A percentile compares a stretch with the other conserved stretches of the same genome.
Evolutionary conservation across 1,140 invertebrate genomes (phyloP).

Genomic region (Caenorhabditis tropicalis): DNA sequence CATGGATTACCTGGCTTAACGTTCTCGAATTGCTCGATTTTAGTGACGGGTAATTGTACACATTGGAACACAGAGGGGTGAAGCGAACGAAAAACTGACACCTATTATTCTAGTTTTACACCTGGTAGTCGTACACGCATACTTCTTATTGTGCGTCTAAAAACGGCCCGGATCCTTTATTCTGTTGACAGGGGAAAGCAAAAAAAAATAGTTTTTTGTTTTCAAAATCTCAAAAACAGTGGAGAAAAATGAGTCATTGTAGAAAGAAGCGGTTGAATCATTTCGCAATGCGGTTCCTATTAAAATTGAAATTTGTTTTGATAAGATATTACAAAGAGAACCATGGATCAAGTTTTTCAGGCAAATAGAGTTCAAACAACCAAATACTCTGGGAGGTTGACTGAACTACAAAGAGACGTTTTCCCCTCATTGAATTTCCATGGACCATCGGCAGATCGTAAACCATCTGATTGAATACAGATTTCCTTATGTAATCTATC

Average conservation of each 20-base stretch:
- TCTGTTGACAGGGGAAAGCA: not conserved
- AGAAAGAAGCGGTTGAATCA: not conserved
- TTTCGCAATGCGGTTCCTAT: not conserved
- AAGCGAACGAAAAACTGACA: not conserved
- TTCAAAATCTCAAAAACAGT: not conserved
- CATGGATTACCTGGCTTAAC: conserved; percentile 37
- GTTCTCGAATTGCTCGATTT: conserved; percentile 16
- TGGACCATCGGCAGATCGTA: conserved; percentile 15
- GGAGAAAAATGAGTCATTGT: conserved; percentile 9
- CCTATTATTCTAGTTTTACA: conserved; percentile 28
- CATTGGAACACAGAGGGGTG: not conserved
- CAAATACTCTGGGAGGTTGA: no score
- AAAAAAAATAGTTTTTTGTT: not conserved
- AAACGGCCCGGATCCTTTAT: not conserved
- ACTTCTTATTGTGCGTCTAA: not conserved
- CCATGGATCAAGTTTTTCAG: not conserved
- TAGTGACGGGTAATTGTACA: not conserved
- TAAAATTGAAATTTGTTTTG: not conserved
- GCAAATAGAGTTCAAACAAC: no score
- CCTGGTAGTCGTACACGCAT: conserved; percentile 12
- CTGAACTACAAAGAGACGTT: no score
- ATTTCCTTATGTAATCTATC: conserved; percentile 40
- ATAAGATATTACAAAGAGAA: not conserved
- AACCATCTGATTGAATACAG: conserved; percentile 38
- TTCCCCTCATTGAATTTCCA: not conserved